Evolutionary conservation across 2,888 invertebrate genomes (phyloP), one percentile per base, ranked within the genome.

Genomic region (Cerceris ruficornis): DNA sequence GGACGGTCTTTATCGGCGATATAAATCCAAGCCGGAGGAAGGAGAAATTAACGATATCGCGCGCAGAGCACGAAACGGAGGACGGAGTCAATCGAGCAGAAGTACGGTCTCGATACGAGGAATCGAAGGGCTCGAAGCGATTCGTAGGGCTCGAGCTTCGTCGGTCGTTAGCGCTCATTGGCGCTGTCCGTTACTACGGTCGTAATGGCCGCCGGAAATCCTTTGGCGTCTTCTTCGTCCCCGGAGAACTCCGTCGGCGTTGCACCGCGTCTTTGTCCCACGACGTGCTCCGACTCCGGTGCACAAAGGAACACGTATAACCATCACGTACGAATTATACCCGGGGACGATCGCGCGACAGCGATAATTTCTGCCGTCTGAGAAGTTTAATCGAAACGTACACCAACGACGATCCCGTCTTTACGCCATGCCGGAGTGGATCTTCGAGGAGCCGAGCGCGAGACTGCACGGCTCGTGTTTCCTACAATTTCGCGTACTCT

Each of bases 311-410:
- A 52, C 77, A 69, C 77, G 78, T 66, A 77, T 57, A 77, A 69
- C 74, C 67, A 70, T 73, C 84, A 54, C 77, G 65, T 65, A 62
- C 78, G 81, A 86, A 86, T 86, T 84, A 86, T 84, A 75, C 78
- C 41, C 55, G 75, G 67, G 81, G 77, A 86, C 81, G 81, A 84
- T 86, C 85, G 84, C 76, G 85, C 86, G 81, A 84, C 76, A 70
- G 75, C 85, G 85, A 86, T 86, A 87, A 87, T 87, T 86, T 76
- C 80, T 73, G 62, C 77, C 82, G 86, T 86, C 86, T 87, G 85
- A 87, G 87, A 86, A 86, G 86, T 86, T 86, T 86, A 87, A 86
- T 86, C 86, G 86, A 87, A 86, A 86, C 76, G 80, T 78, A 77
- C 74, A 75, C 68, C 58, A 64, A 60, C 69, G 72, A 69, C 76